Base-by-base conservation (phyloP, 2,797 vertebrate species). In the Parauchenoglanis ngamensis region DNA sequence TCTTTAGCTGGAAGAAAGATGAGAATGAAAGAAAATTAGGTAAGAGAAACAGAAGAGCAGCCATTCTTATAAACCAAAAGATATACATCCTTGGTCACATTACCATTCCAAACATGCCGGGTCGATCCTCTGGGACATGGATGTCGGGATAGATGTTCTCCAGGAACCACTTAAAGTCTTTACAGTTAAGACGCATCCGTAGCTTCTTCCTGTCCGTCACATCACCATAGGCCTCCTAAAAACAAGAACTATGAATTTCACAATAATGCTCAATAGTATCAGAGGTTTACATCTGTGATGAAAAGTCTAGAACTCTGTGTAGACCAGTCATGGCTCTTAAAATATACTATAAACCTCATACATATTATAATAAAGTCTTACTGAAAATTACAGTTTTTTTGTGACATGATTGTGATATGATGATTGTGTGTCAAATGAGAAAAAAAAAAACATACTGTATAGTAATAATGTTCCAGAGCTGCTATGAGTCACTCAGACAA, bases 91-190 rank as follows among this genome's bases (percentile, higher is more conserved):
- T 49, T 65, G 17, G 73, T 7, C 84, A 90, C n/a, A 94, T 31
- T 93, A 99, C 98, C 98, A 99, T 99, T 92, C 98, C 98, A 67
- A 98, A 99, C 94, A 95, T 97, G 88, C 98, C 98, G 0, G 96
- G 95, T n/a, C 90, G 94, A 90, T 99, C 98, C 84, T 97, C 95
- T 0, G 98, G 98, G 83, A 99, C 92, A 0, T 96, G 95, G 79
- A 99, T 95, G 44, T 99, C 98, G 0, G 97, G 98, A 87, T 97
- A 99, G 83, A 99, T 85, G 0, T 97, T 98, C 15, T 98, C 96
- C 93, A 99, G 93, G 91, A 96, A 99, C 98, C 98, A 99, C 90
- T 88, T 96, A 93, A 99, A 99, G 93, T 93, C 94, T 87, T 98
- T 98, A 91, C 98, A 99, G 85, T 94, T 94, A 83, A 99, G 95